Percentiles rank a stretch among this genome's conserved stretches.
Conservation (phyloP, 2,113 vertebrate species). For the Quiscalus mexicanus region DNA sequence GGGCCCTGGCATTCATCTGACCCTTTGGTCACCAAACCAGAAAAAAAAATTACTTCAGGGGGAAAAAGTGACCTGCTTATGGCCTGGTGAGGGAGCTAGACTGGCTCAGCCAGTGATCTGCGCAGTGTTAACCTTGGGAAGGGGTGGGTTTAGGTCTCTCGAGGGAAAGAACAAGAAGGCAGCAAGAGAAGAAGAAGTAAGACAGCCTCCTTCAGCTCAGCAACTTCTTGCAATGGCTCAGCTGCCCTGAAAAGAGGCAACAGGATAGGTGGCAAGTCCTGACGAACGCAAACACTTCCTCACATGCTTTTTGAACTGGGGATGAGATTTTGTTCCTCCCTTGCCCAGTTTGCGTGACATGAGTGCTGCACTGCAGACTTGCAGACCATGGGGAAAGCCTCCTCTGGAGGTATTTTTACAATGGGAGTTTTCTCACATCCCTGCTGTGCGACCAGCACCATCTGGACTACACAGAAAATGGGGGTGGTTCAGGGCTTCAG, state of each 20-base stretch:
- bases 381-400: background rate
- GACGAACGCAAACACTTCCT: background rate
- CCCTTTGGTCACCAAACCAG: background rate
- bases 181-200: background rate
- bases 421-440: background rate
- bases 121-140: background rate
- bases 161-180: background rate
- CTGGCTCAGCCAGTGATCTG: background rate
- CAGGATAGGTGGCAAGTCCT: fast-evolving
- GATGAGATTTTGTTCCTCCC: background rate
- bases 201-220: background rate
- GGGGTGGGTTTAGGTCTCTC: background rate
- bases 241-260: fast-evolving
- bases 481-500: background rate
- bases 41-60: background rate
- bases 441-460: background rate
- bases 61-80: background rate
- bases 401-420: background rate
- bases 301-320: background rate
- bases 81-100: background rate
- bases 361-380: background rate
- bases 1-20: background rate
- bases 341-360: background rate
- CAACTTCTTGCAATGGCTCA: background rate
- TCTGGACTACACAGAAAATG: background rate